Conservation (phyloP, 2,797 vertebrate genomes). For the Bovichtus diacanthus region DNA sequence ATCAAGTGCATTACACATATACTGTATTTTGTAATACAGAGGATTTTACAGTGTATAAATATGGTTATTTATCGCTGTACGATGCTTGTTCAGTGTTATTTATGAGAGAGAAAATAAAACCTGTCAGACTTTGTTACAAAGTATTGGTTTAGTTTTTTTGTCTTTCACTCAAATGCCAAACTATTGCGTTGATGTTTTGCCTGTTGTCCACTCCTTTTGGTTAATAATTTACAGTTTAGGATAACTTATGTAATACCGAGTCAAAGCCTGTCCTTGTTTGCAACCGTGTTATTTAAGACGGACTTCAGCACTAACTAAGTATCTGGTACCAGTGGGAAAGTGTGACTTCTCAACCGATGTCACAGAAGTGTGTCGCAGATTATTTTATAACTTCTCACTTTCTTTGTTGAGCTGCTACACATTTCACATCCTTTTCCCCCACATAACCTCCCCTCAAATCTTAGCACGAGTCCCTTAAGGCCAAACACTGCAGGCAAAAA, state of each 20-base stretch:
- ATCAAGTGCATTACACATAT: conserved; percentile 89
- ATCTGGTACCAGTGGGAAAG: conserved; percentile 1
- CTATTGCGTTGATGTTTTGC: neutral
- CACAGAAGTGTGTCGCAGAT: neutral
- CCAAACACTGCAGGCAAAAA: no score
- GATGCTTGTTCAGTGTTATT: conserved; percentile 89
- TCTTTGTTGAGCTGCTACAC: conserved; percentile 13
- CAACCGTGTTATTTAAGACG: neutral
- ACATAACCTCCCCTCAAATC: conserved; percentile 1
- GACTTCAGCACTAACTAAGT: neutral
- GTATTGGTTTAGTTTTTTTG: neutral
- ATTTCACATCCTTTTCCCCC: neutral
- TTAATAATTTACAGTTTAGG: conserved; percentile 37
- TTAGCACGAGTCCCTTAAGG: neutral
- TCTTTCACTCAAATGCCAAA: neutral
- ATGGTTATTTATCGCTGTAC: conserved; percentile 86
- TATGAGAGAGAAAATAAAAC: conserved; percentile 85
- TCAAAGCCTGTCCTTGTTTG: neutral
- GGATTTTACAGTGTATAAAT: conserved; percentile 87
- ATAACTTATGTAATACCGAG: conserved; percentile 21
- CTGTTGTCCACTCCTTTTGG: conserved; percentile 1
- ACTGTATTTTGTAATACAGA: conserved; percentile 89
- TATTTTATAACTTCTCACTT: neutral
- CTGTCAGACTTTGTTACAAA: conserved; percentile 72
- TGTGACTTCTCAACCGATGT: conserved; percentile 11